These are phyloP conservation scores for Danio rerio DNA, from an alignment of 2,113 vertebrate species.

Conservation along the genomic window GRCz12tu NC_133191.1:38312501-38313000, in stretches of 20 bases:
- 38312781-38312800: neutral
- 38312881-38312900: no score
- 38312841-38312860: no score
- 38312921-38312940: no score
- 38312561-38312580: conserved; percentile 53
- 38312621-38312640: conserved; percentile 95
- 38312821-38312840: no score
- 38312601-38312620: conserved; percentile 84
- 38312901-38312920: no score
- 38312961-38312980: no score
- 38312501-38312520: neutral
- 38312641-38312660: conserved; percentile 95
- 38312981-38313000: no score
- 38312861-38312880: no score
- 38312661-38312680: conserved; percentile 93
- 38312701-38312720: conserved; percentile 60
- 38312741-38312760: neutral
- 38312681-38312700: conserved; percentile 97
- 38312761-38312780: no score
- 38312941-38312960: no score
- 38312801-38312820: no score
- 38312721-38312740: neutral
- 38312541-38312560: neutral
- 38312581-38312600: conserved; percentile 93
- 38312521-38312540: neutral